Percentiles rank a stretch among this genome's conserved stretches.
phyloP scores from a whole-genome alignment of 2,797 vertebrate genomes.

The Eptatretus atami region DNA sequence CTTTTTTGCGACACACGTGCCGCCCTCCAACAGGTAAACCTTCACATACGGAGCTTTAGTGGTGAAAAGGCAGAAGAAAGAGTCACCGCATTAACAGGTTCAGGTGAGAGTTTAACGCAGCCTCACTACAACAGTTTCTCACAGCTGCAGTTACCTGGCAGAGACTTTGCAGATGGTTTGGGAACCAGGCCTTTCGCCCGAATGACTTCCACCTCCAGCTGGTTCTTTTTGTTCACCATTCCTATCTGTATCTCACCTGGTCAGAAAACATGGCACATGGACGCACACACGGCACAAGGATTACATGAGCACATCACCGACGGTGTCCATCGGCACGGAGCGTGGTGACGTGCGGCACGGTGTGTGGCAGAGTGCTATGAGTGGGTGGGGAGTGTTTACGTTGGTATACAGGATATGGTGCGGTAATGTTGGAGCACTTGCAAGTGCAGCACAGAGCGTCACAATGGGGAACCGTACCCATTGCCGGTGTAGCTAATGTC shows the following conservation, averaged over 20 bases:
- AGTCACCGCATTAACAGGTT: too few species aligned
- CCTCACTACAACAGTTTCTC: too few species aligned
- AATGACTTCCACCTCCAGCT: constrained; percentile 90
- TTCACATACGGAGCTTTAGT: constrained; percentile 72
- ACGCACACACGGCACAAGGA: too few species aligned
- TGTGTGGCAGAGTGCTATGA: too few species aligned
- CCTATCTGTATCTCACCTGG: constrained; percentile 89
- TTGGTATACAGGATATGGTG: too few species aligned
- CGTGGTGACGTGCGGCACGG: too few species aligned
- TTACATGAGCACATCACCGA: too few species aligned
- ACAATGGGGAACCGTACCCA: constrained; percentile 25
- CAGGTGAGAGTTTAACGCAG: too few species aligned
- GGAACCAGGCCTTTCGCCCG: constrained; percentile 66
- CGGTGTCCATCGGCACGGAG: too few species aligned
- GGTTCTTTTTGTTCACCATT: constrained; percentile 91
- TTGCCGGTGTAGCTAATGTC: constrained; percentile 74
- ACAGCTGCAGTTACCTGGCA: constrained; percentile 32
- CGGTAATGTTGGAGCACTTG: too few species aligned
- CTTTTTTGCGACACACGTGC: constrained; percentile 84
- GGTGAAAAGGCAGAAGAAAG: constrained; percentile 3
- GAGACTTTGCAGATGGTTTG: constrained; percentile 82
- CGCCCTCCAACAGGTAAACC: constrained; percentile 82
- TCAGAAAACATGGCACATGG: background rate
- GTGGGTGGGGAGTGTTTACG: too few species aligned
- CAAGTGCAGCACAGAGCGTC: too few species aligned